Evolutionary conservation across 1,140 invertebrate genomes (phyloP), one percentile per base, ranked within the genome.

Genomic region (Littorina saxatilis): DNA sequence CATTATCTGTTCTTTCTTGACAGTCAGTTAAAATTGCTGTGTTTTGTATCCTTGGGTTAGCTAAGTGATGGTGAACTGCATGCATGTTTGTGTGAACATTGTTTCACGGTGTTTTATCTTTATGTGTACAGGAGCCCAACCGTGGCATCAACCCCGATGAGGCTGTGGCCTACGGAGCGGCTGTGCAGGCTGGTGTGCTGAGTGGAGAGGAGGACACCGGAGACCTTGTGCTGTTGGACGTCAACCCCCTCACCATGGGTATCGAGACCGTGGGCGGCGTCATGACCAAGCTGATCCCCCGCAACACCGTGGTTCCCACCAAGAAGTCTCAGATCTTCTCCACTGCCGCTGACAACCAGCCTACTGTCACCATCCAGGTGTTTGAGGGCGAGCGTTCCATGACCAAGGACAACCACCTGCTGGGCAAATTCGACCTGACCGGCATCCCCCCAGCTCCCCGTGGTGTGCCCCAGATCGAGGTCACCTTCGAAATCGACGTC

Each of bases 241-340:
- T 99, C 61, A 99, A 99, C 91, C 99, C 99, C 86, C 93, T 99
- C 70, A 99, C 99, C 80, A 95, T 99, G 95, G 99, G 99, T 87
- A 99, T 99, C 91, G 99, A 99, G 94, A 99, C 99, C 83, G 98
- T 99, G 80, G 99, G 99, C 82, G 99, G 99, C 85, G 98, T 99
- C 17, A 99, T 99, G 99, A 99, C 99, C 82, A 99, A 99, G 92
- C 94, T 99, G 37, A 99, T 99, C 91, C 96, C 97, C 78, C 93
- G 99, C 89, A 99, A 99, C 94, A 99, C 98, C 66, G 98, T 99
- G 58, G 99, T 99, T 88, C 99, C 99, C 27, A 99, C 98, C n/a
- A 99, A 99, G 94, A 99, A 99, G 91, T 98, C 98, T 7, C 98
- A 99, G 91, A 98, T 99, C 87, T 99, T 99, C 95, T 99, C 98